Evolutionary conservation across 2,888 invertebrate genomes (phyloP), one percentile per base, ranked within the genome.

Genomic region (Loripinus fragilis): DNA sequence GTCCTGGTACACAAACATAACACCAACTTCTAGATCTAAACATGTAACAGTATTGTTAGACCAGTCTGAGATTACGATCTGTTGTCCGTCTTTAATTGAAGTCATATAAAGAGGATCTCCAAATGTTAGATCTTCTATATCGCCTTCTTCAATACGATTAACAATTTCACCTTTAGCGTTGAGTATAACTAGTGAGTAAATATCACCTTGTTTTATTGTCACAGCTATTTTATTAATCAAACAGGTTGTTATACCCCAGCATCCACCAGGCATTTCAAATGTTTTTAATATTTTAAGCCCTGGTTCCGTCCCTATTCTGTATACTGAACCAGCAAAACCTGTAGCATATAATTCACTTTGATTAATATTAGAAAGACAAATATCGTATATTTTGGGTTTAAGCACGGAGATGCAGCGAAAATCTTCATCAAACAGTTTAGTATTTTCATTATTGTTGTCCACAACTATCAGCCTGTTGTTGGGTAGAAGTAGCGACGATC

Each of bases 1-100:
- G 33, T 60, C 33, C 20, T 60, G 17, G 28, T 60, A 60, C 10
- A 60, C 60, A 60, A 60, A 60, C 60, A 60, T 60, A 60, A 60
- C 60, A 7, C 60, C 60, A 15, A 60, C 10, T 33, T 60, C 60
- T 5, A 60, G 33, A 60, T 60, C 60, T 10, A 60, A 33, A 60
- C 60, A 60, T 60, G 60, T 60, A 2, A 60, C 60, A 33, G 33
- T 60, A 28, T 60, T 60, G 15, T 60, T 60, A 60, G 60, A 60
- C 60, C 60, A 60, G 60, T 60, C 60, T 20, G 60, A 60, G 12
- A 60, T 60, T 8, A 60, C 5, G 17, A 60, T 30, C 17, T 60
- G 60, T 60, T 60, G 60, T 2, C 60, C 60, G 10, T 60, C 33
- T 33, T 60, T 60, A 28, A 60, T 33, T 28, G 33, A 33, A 15